Conservation (phyloP, 2,888 invertebrate species). For the Mycalesis mineus region DNA sequence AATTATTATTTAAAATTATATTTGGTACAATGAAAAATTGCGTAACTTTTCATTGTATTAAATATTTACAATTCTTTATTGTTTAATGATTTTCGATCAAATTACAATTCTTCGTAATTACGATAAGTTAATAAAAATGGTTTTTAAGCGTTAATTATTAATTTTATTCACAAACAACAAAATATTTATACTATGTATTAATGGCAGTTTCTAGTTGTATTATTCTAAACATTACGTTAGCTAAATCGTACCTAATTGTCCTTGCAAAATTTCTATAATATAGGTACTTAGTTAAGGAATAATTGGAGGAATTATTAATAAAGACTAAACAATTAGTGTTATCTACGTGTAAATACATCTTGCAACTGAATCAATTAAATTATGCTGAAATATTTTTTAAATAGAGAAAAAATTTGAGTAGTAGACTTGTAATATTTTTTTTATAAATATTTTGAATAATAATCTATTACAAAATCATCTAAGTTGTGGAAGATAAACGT, state of each 20-base stretch:
- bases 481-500: no score
- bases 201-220: constrained; percentile 22
- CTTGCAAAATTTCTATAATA: background rate
- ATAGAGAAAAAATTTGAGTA: background rate
- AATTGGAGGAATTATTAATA: background rate
- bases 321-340: background rate
- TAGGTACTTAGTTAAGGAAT: background rate
- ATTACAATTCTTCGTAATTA: background rate
- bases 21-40: no score
- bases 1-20: no score
- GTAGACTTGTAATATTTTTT: background rate
- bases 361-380: background rate
- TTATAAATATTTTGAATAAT: background rate
- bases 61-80: no score
- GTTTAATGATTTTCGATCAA: background rate
- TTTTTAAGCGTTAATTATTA: background rate
- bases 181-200: constrained; percentile 7
- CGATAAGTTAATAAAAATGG: background rate
- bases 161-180: constrained; percentile 7
- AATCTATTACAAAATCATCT: background rate
- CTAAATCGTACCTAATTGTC: background rate
- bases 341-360: background rate
- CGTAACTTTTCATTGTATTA: no score
- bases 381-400: background rate
- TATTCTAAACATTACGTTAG: background rate